A percentile compares a stretch with the other conserved stretches of the same genome.
Evolutionary conservation across 2,888 invertebrate species (phyloP).

Genomic region (Cryptosula pallasiana): DNA sequence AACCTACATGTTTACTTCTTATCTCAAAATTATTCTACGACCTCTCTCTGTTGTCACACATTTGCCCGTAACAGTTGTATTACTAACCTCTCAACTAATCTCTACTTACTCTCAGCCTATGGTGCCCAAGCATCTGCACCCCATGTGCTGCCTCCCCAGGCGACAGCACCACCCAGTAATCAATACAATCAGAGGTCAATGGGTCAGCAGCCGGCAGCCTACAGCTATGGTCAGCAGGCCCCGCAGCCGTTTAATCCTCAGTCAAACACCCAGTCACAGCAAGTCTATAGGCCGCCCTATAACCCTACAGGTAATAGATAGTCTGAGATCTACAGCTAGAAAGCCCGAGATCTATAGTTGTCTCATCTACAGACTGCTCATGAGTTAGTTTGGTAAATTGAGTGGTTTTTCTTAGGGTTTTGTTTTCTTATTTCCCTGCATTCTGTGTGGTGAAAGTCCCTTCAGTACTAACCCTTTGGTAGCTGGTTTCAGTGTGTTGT

Average conservation of each 20-base stretch:
- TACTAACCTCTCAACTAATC: background rate
- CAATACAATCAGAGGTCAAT: slow-evolving; percentile 17
- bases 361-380: no score
- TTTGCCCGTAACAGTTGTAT: background rate
- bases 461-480: no score
- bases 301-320: background rate
- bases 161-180: background rate
- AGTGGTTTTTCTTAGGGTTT: no score
- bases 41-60: background rate
- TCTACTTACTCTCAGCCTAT: background rate
- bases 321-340: no score
- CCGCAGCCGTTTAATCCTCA: background rate
- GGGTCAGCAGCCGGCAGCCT: background rate
- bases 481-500: no score
- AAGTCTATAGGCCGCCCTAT: background rate
- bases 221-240: background rate
- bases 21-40: no score
- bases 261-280: background rate
- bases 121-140: background rate
- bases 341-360: no score
- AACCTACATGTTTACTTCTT: no score
- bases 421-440: no score
- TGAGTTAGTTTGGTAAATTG: no score
- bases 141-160: no score
- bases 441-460: no score